Conservation (phyloP, 2,888 invertebrate genomes). For the Cryptocheilus praepositus region DNA sequence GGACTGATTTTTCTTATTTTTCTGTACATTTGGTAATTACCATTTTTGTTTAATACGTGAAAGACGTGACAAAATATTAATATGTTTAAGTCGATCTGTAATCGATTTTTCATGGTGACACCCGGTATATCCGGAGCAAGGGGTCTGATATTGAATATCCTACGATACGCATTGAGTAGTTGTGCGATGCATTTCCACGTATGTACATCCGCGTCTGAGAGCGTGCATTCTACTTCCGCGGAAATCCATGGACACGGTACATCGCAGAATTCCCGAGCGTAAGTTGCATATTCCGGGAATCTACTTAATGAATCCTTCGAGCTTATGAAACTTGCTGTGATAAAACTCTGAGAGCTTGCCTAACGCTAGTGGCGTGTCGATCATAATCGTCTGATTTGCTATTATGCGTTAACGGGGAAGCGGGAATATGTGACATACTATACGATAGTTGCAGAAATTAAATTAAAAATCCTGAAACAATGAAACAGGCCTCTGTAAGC, state of each 20-base stretch:
- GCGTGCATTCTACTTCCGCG: constrained; percentile 44
- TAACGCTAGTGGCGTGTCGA: too few species aligned
- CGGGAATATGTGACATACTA: too few species aligned
- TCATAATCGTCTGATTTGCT: too few species aligned
- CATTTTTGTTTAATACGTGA: background rate
- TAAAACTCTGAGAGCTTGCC: constrained; percentile 30
- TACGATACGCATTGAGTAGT: constrained; percentile 47
- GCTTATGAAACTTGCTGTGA: constrained; percentile 31
- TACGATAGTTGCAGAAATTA: too few species aligned
- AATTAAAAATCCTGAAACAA: too few species aligned
- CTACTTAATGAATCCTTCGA: constrained; percentile 29
- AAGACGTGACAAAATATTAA: too few species aligned
- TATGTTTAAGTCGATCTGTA: too few species aligned
- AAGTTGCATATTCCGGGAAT: constrained; percentile 7
- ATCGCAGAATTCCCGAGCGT: constrained; percentile 44
- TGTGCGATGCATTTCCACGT: constrained; percentile 43
- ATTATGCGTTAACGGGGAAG: too few species aligned
- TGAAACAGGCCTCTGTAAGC: too few species aligned
- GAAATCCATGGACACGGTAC: constrained; percentile 42
- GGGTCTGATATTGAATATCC: constrained; percentile 41
- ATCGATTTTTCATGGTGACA: too few species aligned
- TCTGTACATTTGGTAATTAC: too few species aligned
- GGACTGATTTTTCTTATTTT: too few species aligned
- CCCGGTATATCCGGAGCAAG: background rate
- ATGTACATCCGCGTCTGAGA: constrained; percentile 26